Conservation (phyloP, 2,113 vertebrate genomes). For the Alethe diademata region DNA sequence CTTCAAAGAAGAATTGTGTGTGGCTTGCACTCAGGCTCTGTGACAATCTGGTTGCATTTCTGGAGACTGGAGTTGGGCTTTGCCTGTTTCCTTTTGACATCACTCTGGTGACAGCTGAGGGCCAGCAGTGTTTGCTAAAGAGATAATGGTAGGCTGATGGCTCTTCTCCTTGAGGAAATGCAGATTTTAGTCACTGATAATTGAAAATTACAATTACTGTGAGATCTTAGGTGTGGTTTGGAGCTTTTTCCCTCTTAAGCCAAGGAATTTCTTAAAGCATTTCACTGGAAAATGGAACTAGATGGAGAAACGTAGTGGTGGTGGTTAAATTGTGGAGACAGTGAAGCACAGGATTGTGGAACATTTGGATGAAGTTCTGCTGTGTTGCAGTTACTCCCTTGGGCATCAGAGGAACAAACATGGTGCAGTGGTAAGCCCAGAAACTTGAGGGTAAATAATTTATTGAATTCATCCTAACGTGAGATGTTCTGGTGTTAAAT, state of each 20-base stretch:
- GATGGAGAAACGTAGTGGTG: not conserved
- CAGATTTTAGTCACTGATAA: not conserved
- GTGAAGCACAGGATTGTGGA: not conserved
- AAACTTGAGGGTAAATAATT: not conserved
- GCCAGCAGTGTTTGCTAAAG: not conserved
- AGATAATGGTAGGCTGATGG: not conserved
- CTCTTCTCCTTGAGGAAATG: not conserved
- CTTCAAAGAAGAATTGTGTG: not conserved
- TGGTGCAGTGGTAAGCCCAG: not conserved
- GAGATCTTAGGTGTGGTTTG: not conserved
- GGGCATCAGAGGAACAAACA: not conserved
- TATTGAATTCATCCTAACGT: accelerated
- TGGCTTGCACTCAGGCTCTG: not conserved
- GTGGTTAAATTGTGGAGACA: not conserved
- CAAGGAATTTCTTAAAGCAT: not conserved
- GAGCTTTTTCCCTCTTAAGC: not conserved
- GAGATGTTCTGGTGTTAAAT: not conserved
- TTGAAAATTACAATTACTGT: not conserved
- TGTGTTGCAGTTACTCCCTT: not conserved
- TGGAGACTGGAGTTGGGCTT: not conserved
- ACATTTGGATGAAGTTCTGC: not conserved
- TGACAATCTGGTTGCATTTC: not conserved
- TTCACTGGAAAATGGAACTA: not conserved
- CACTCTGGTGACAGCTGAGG: not conserved
- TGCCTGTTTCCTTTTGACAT: not conserved